Evolutionary conservation across 2,797 vertebrate species (phyloP), one percentile per base, ranked within the genome.

Genomic region (Psittacula derbiana): DNA sequence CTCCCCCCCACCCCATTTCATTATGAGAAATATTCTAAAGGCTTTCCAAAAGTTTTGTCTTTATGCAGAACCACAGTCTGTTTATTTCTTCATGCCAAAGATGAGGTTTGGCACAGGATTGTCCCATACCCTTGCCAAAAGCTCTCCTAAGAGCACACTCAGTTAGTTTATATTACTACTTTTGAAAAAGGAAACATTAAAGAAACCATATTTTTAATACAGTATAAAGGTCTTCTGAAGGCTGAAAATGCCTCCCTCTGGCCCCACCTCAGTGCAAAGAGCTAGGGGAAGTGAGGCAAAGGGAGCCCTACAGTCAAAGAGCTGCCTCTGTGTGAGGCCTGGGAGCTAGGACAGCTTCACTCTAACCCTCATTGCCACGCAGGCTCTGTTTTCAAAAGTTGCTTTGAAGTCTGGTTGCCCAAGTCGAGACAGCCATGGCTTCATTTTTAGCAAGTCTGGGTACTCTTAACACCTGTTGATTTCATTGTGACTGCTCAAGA

Each of bases 81-180:
- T 83, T 93, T 93, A 84, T 95, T 84, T 75, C 88, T 70, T 91
- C 89, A 76, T 94, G 95, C 96, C 95, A 91, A 90, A 93, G 92
- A 72, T 67, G 95, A 73, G 86, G 80, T 94, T 95, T 89, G 93
- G 96, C 95, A 90, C 82, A 86, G 50, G 79, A 71, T 83, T 86
- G 74, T 60, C 46, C 52, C 58, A 12, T 86, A 80, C 46, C 43
- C 69, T 92, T 95, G 92, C 93, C 94, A 95, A 91, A 65, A 88
- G 90, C 93, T 96, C 94, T 93, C 95, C 94, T 83, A 91, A 96
- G 95, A 94, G 87, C 50, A 74, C 85, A 96, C 95, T 96, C 94
- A 93, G 89, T 93, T 92, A 97, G 95, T 97, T 97, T 96, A 96
- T 96, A 89, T 96, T 96, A 92, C 90, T 95, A 96, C 87, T 95